These are phyloP conservation scores for Danio aesculapii DNA, from an alignment of 2,797 vertebrate species.

Conservation along the genomic window DNA sequence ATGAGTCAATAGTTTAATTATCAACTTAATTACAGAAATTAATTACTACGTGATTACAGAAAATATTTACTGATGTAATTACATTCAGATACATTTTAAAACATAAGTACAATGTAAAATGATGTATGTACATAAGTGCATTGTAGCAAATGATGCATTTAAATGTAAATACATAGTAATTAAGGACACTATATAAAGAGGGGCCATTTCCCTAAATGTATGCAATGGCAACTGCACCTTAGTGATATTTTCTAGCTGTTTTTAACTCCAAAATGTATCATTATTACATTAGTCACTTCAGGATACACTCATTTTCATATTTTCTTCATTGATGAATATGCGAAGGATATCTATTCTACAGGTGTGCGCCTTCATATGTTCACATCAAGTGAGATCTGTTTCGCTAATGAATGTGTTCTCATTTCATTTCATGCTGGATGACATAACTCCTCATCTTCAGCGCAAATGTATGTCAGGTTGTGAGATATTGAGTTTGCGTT, in stretches of 20 bases:
- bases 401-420: not conserved
- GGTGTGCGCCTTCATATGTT: not conserved
- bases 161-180: not conserved
- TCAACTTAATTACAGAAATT: no score
- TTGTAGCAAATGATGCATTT: not conserved
- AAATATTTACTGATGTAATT: no score
- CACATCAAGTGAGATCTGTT: not conserved
- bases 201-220: not conserved
- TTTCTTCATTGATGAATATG: not conserved
- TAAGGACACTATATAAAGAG: not conserved
- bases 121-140: no score
- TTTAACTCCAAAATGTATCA: not conserved
- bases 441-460: conserved; percentile 7
- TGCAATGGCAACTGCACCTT: not conserved
- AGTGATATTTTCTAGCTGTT: not conserved
- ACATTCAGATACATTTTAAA: no score
- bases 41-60: no score
- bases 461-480: conserved; percentile 24
- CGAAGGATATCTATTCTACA: not conserved
- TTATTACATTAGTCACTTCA: not conserved
- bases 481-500: conserved; percentile 25
- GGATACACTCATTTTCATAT: not conserved
- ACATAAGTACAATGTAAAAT: no score
- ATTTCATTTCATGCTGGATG: conserved; percentile 34
- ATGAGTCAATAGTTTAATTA: no score